Evolutionary conservation across 2,888 invertebrate species (phyloP).

Genomic region (Seira sanloemensis): DNA sequence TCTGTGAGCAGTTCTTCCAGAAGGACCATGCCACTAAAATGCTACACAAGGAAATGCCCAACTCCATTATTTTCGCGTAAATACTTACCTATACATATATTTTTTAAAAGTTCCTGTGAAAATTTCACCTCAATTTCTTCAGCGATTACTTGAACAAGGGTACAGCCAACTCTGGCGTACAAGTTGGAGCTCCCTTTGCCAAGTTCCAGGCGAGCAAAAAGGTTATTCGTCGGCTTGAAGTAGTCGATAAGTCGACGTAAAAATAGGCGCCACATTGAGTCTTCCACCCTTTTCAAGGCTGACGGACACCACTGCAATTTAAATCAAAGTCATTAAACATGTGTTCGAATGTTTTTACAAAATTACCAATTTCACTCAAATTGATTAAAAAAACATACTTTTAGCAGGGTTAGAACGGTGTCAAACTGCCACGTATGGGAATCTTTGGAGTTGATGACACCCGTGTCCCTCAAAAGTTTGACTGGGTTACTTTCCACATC

Average conservation of each 20-base stretch:
- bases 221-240: constrained; percentile 90
- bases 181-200: constrained; percentile 77
- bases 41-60: constrained; percentile 61
- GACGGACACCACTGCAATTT: constrained; percentile 78
- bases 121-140: constrained; percentile 80
- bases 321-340: constrained; percentile 68
- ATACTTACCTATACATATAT: constrained; percentile 1
- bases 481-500: constrained; percentile 79
- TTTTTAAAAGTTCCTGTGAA: constrained; percentile 66
- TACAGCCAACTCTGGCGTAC: constrained; percentile 77
- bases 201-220: constrained; percentile 90
- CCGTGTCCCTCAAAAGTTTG: constrained; percentile 84
- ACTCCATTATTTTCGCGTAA: background rate
- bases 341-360: background rate
- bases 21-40: constrained; percentile 75
- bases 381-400: constrained; percentile 78
- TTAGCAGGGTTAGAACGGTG: constrained; percentile 87
- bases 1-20: constrained; percentile 88
- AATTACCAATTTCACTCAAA: too few relatives aligned
- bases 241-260: constrained; percentile 88
- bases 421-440: constrained; percentile 95
- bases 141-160: constrained; percentile 85
- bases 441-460: constrained; percentile 87
- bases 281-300: constrained; percentile 80
- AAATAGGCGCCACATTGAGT: constrained; percentile 82